Percentiles rank a stretch among this genome's conserved stretches.
These are phyloP conservation scores for Lampris incognitus DNA, from an alignment of 2,113 vertebrate species.

Conservation along the genomic window DNA sequence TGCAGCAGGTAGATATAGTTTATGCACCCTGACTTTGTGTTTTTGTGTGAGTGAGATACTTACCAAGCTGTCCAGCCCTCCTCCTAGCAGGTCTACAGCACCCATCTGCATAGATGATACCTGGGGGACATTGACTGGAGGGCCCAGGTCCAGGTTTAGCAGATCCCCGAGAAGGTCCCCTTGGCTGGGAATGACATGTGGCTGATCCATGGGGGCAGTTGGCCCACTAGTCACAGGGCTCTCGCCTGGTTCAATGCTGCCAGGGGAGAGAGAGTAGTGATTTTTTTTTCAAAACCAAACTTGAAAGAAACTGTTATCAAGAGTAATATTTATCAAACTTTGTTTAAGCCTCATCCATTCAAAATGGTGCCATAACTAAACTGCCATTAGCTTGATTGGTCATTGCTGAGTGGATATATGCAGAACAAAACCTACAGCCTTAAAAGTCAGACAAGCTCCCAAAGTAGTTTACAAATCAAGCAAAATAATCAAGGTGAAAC, in stretches of 20 bases:
- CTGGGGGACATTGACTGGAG: constrained; percentile 93
- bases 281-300: no score
- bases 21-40: not conserved
- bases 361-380: no score
- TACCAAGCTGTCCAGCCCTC: constrained; percentile 96
- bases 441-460: no score
- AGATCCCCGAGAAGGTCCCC: constrained; percentile 96
- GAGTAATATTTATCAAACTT: not conserved
- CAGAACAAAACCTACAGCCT: no score
- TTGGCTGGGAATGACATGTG: constrained; percentile 93
- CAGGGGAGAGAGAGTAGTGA: not conserved
- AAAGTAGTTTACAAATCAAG: no score
- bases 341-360: not conserved
- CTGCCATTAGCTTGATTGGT: no score
- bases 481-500: no score
- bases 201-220: constrained; percentile 88
- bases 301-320: not conserved
- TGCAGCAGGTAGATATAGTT: no score
- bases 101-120: constrained; percentile 95
- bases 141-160: constrained; percentile 94
- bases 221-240: constrained; percentile 89
- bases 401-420: no score
- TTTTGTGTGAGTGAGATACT: constrained; percentile 59
- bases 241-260: constrained; percentile 91
- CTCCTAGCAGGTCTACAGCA: constrained; percentile 95